Conservation (phyloP, 2,113 vertebrate species). For the Lontra canadensis region DNA sequence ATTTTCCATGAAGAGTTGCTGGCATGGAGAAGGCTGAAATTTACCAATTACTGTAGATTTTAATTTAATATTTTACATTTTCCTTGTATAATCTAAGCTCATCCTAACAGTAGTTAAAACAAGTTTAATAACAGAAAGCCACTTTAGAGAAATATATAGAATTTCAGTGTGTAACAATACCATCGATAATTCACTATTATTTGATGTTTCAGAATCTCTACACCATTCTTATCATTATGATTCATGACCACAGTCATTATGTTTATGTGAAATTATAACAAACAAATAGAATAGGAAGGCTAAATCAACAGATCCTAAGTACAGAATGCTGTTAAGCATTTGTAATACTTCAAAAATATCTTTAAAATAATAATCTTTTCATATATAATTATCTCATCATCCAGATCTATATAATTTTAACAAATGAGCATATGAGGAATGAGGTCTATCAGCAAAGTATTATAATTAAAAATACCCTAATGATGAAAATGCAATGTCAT, state of each 20-base stretch:
- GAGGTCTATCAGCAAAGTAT: neutral
- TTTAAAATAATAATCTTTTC: neutral
- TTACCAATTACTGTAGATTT: neutral
- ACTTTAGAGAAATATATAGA: neutral
- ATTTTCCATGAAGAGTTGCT: neutral
- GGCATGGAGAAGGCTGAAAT: neutral
- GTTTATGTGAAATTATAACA: neutral
- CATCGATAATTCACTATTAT: neutral
- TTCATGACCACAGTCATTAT: neutral
- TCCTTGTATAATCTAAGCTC: neutral
- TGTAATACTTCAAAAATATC: neutral
- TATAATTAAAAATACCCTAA: neutral
- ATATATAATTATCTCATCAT: neutral
- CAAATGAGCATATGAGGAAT: neutral
- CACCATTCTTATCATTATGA: neutral
- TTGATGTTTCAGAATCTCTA: neutral
- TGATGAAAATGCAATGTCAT: neutral
- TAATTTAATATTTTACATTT: neutral
- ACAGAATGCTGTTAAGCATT: neutral
- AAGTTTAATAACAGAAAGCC: neutral
- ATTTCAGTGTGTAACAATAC: neutral
- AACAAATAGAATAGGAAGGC: neutral
- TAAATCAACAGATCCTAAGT: neutral
- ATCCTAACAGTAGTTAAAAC: neutral
- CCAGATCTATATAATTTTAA: neutral